Evolutionary conservation across 2,797 vertebrate species (phyloP).

Genomic region (Pampus argenteus): DNA sequence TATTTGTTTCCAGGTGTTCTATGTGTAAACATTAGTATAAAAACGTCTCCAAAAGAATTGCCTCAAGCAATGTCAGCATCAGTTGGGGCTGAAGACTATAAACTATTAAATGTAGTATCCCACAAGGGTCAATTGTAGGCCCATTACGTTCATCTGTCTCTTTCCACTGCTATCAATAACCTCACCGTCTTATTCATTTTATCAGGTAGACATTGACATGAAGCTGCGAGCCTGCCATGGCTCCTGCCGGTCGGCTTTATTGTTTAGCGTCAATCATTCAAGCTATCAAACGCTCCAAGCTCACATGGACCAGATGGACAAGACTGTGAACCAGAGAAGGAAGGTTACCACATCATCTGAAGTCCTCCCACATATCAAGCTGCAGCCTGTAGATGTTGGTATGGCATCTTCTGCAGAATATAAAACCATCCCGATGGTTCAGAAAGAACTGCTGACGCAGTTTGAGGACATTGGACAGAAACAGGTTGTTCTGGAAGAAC

Average conservation of each 20-base stretch:
- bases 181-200: too few relatives aligned
- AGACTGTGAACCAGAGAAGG: neutral
- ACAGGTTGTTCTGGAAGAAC: constrained; percentile 63
- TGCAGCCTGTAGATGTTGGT: constrained; percentile 16
- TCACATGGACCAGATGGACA: constrained; percentile 61
- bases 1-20: too few relatives aligned
- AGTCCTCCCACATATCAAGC: constrained; percentile 52
- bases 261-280: constrained; percentile 78
- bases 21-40: too few relatives aligned
- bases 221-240: constrained; percentile 90
- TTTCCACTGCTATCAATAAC: too few relatives aligned
- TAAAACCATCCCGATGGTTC: constrained; percentile 50
- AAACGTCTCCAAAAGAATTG: too few relatives aligned
- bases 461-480: constrained; percentile 79
- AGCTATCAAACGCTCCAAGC: constrained; percentile 80
- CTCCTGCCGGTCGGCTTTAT: constrained; percentile 82
- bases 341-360: neutral
- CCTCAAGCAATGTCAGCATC: too few relatives aligned
- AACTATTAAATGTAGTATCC: too few relatives aligned
- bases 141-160: too few relatives aligned
- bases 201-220: constrained; percentile 91
- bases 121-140: too few relatives aligned
- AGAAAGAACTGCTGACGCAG: constrained; percentile 69
- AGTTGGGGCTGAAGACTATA: too few relatives aligned
- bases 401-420: constrained; percentile 29